Evolutionary conservation across 2,797 vertebrate genomes (phyloP).

Genomic region (Scleropages formosus): DNA sequence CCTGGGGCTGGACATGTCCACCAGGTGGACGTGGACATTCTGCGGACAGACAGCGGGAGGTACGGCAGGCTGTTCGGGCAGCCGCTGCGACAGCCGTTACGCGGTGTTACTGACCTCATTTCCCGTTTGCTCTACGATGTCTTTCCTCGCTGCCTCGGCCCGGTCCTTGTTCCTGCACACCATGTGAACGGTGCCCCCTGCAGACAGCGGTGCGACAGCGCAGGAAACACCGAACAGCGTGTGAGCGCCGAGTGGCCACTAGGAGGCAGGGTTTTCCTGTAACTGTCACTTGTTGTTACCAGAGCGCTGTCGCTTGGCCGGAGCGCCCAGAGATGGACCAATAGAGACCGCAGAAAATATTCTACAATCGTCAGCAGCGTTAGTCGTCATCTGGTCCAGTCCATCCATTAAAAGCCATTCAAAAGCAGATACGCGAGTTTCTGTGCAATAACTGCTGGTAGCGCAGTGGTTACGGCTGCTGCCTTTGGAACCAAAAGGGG

Average conservation of each 20-base stretch:
- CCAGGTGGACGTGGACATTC: constrained; percentile 75
- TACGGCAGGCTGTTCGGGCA: not conserved
- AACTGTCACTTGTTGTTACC: no score
- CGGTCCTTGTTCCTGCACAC: constrained; percentile 73
- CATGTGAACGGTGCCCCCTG: constrained; percentile 83
- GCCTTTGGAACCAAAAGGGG: no score
- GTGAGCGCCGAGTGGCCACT: no score
- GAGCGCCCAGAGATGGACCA: no score
- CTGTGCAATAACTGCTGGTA: no score
- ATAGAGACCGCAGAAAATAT: no score
- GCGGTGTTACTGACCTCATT: constrained; percentile 63
- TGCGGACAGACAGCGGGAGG: constrained; percentile 43
- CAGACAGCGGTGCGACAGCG: constrained; percentile 32
- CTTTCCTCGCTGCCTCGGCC: constrained; percentile 70
- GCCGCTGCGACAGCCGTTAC: not conserved
- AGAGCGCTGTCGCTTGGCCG: no score
- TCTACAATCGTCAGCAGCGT: no score
- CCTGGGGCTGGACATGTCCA: constrained; percentile 76
- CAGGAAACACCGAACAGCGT: constrained; percentile 12
- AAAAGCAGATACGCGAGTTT: no score
- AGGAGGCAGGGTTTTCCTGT: not conserved
- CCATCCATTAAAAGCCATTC: not conserved
- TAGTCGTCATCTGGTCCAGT: no score
- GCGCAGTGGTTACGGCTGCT: no score
- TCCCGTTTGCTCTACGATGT: constrained; percentile 68